Conservation (phyloP, 2,113 vertebrate genomes). For the Leptosomus discolor region DNA sequence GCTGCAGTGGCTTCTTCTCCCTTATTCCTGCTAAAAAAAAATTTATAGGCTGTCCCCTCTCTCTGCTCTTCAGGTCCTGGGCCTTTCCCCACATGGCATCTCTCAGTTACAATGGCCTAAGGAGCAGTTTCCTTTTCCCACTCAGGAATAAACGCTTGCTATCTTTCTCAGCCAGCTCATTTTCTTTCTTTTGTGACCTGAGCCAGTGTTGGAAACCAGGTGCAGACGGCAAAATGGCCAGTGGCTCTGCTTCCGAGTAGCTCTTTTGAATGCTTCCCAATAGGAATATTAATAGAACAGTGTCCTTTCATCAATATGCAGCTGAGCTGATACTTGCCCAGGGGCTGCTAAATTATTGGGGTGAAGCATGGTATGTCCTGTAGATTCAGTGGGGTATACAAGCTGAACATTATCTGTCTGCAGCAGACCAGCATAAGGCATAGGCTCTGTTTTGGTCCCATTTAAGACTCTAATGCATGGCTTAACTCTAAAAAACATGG, state of each 20-base stretch:
- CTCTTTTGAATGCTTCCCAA: background rate
- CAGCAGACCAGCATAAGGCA: background rate
- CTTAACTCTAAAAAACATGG: background rate
- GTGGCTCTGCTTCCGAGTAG: background rate
- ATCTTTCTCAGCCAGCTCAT: background rate
- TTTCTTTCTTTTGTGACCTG: background rate
- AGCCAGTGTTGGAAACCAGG: background rate
- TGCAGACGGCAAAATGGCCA: background rate
- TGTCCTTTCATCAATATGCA: background rate
- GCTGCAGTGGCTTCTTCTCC: background rate
- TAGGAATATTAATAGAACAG: background rate
- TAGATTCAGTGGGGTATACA: background rate
- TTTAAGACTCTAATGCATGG: background rate
- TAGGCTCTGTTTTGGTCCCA: background rate
- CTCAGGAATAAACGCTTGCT: background rate
- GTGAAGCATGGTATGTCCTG: background rate
- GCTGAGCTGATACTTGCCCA: constrained; percentile 1
- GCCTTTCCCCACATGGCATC: background rate
- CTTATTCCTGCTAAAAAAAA: background rate
- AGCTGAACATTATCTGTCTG: background rate
- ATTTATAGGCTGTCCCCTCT: background rate
- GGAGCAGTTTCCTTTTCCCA: background rate
- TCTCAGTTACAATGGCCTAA: background rate
- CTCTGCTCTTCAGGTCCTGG: background rate
- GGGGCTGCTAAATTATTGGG: constrained; percentile 21